Evolutionary conservation across 2,797 vertebrate genomes (phyloP), one percentile per base, ranked within the genome.

Genomic region (Molossus molossus): DNA sequence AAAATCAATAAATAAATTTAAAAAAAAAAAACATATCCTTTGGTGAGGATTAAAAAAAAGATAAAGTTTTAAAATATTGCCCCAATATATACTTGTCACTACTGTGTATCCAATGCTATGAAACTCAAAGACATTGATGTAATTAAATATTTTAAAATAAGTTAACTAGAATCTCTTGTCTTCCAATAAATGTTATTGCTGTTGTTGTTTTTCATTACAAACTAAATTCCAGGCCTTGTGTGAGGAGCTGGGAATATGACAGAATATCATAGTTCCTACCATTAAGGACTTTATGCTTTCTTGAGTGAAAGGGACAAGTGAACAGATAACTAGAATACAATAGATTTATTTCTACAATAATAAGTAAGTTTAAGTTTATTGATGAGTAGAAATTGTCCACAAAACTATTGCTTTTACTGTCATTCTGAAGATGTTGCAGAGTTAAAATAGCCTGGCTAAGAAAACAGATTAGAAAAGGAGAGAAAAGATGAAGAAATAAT

Each of bases 291-390:
- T 86, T 27, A 65, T 4, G 48, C 4, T 86, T 83, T 92, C 50
- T 90, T 87, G 76, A 69, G 23, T 33, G 27, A 87, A 86, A 87
- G 3, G 27, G 72, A 67, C 20, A 87, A 89, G 92, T 81, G 53
- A 65, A 65, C 27, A 25, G 3, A 65, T 9, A 90, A 48, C 64
- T 95, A 72, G 29, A 82, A 53, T 7, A 57, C 17, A 75, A 57
- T 14, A 25, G 5, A 67, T 65, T 76, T 79, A 65, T 65, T 76
- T 86, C 17, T 55, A 53, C 7, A 87, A 15, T 69, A 83, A 62
- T 29, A n/a, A 10, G 0, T 48, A 96, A 37, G 13, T 67, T 87
- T 70, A 40, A 77, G 73, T 21, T 82, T 55, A 15, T 33, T 29
- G 27, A 13, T 40, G 27, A 33, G 1, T 45, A 81, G 15, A 84